These are phyloP conservation scores for Blastobasis adustella DNA, from an alignment of 2,888 invertebrate genomes.

Conservation along the genomic window DNA sequence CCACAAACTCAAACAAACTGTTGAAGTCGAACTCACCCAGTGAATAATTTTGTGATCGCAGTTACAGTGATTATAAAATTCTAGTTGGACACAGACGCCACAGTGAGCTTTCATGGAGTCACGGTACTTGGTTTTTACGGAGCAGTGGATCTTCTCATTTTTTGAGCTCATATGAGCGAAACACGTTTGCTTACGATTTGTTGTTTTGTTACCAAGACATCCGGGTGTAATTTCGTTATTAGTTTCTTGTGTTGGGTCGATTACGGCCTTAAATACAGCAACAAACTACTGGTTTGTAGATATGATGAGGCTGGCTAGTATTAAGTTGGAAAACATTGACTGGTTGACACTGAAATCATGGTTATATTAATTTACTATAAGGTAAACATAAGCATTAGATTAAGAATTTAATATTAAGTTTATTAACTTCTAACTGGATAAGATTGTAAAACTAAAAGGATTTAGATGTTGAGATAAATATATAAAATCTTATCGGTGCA, in stretches of 20 bases:
- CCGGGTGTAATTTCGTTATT: constrained; percentile 49
- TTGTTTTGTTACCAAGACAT: constrained; percentile 67
- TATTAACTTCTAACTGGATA: too few relatives aligned
- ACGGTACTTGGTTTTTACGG: constrained; percentile 37
- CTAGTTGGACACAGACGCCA: constrained; percentile 16
- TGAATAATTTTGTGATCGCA: constrained; percentile 45
- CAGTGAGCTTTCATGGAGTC: constrained; percentile 35
- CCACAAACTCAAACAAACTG: constrained; percentile 41
- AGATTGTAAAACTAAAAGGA: too few relatives aligned
- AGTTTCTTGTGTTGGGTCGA: constrained; percentile 13
- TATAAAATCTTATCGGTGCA: too few relatives aligned
- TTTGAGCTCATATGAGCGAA: constrained; percentile 51
- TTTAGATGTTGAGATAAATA: too few relatives aligned
- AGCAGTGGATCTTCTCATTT: constrained; percentile 35
- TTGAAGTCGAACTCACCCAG: constrained; percentile 20
- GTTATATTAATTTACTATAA: too few relatives aligned
- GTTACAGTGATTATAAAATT: constrained; percentile 25
- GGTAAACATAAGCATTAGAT: too few relatives aligned
- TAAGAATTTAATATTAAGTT: too few relatives aligned
- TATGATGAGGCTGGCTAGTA: too few relatives aligned
- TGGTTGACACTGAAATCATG: not conserved
- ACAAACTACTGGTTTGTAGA: too few relatives aligned
- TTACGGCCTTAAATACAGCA: not conserved
- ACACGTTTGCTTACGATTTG: constrained; percentile 64
- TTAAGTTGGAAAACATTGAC: constrained; percentile 28